Percentiles rank a stretch among this genome's conserved stretches.
Conservation (phyloP, 2,888 invertebrate species). For the Miltochrista miniata region DNA sequence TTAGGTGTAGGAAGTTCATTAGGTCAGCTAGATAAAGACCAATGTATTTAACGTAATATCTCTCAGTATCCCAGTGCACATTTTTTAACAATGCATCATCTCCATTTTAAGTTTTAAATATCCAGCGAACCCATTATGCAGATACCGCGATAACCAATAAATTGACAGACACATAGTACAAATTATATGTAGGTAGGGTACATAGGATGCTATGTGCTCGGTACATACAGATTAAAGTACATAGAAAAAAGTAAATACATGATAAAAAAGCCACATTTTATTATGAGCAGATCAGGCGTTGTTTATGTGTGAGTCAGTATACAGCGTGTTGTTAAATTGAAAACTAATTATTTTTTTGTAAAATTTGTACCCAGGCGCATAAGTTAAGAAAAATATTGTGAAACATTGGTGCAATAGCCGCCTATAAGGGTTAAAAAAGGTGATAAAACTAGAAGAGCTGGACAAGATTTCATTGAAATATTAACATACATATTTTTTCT, state of each 20-base stretch:
- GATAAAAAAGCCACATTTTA: conserved; percentile 82
- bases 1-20: too few relatives aligned
- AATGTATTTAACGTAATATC: neutral
- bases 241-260: conserved; percentile 82
- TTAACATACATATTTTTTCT: too few relatives aligned
- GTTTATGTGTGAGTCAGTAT: conserved; percentile 59
- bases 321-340: conserved; percentile 53
- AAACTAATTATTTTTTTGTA: conserved; percentile 24
- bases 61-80: neutral
- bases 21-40: too few relatives aligned
- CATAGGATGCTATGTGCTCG: conserved; percentile 36
- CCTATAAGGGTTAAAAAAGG: too few relatives aligned
- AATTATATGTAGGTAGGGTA: conserved; percentile 34
- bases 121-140: conserved; percentile 12
- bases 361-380: too few relatives aligned
- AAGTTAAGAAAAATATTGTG: too few relatives aligned
- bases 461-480: too few relatives aligned
- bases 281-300: conserved; percentile 77
- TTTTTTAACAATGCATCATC: conserved; percentile 21
- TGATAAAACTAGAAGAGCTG: too few relatives aligned
- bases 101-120: conserved; percentile 15
- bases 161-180: conserved; percentile 42
- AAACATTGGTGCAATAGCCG: too few relatives aligned
- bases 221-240: conserved; percentile 63
- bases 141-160: conserved; percentile 25